Conservation (phyloP, 2,888 invertebrate species). For the Brassicogethes aeneus region DNA sequence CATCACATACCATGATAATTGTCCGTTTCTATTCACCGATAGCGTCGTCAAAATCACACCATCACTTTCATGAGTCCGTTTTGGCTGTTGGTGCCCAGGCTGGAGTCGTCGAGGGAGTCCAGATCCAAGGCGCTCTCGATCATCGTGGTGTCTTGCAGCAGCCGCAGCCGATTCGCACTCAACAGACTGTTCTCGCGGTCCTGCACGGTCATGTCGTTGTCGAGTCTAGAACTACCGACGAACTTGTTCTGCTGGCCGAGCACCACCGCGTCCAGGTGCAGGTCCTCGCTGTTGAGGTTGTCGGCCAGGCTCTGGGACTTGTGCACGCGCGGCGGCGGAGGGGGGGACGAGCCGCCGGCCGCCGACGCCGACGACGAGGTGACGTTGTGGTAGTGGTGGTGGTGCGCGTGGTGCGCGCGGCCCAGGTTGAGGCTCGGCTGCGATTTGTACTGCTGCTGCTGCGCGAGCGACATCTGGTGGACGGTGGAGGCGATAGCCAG, state of each 20-base stretch:
- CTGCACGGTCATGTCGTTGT: conserved; percentile 37
- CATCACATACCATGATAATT: conserved; percentile 4
- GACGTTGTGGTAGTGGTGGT: conserved; percentile 5
- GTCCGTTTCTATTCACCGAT: conserved; percentile 6
- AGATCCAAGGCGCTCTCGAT: conserved; percentile 83
- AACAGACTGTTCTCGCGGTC: conserved; percentile 45
- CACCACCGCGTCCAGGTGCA: conserved; percentile 46
- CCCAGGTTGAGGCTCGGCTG: conserved; percentile 36
- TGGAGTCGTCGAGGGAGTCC: conserved; percentile 73
- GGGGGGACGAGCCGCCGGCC: too few species aligned
- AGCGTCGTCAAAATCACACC: conserved; percentile 32
- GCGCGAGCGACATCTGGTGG: conserved; percentile 27
- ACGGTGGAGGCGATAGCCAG: conserved; percentile 41
- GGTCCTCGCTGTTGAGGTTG: conserved; percentile 43
- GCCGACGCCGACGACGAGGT: too few species aligned
- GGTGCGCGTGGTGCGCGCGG: conserved; percentile 37
- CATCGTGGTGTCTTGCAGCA: conserved; percentile 83
- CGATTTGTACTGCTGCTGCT: conserved; percentile 35
- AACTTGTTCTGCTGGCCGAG: conserved; percentile 31
- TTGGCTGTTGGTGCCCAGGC: conserved; percentile 59
- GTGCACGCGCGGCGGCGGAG: conserved; percentile 23
- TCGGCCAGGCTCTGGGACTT: conserved; percentile 35
- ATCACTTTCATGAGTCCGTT: conserved; percentile 55
- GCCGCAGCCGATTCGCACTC: conserved; percentile 64
- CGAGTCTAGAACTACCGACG: conserved; percentile 28